Percentiles rank a stretch among this genome's conserved stretches.
These are phyloP conservation scores for Daptonema setosum DNA, from an alignment of 2,888 invertebrate species.

Conservation along the genomic window DNA sequence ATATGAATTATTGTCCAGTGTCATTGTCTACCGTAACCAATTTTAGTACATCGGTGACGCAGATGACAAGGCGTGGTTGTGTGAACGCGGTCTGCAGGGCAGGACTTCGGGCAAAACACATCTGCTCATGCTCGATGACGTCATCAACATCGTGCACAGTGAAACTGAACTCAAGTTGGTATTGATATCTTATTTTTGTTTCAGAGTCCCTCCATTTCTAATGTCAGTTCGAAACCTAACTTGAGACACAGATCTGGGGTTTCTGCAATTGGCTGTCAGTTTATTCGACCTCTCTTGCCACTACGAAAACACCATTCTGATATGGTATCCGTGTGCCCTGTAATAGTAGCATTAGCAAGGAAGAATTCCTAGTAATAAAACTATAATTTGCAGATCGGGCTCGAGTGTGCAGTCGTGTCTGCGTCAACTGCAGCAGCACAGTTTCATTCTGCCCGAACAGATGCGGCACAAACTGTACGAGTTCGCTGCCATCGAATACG, in stretches of 20 bases:
- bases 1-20: too few relatives aligned
- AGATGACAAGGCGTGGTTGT: not conserved
- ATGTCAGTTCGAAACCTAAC: too few relatives aligned
- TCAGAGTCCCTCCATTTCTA: too few relatives aligned
- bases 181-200: not conserved
- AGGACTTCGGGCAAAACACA: not conserved
- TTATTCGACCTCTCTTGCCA: too few relatives aligned
- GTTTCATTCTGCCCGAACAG: not conserved
- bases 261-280: too few relatives aligned
- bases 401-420: not conserved
- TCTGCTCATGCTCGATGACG: not conserved
- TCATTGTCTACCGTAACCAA: not conserved
- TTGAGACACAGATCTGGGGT: too few relatives aligned
- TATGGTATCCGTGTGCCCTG: too few relatives aligned
- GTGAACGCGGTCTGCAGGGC: not conserved
- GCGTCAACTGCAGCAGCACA: not conserved
- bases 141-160: not conserved
- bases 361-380: too few relatives aligned
- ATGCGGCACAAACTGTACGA: not conserved
- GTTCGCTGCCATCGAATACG: not conserved
- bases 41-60: not conserved
- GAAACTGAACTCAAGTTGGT: not conserved
- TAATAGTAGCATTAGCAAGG: too few relatives aligned
- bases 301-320: too few relatives aligned
- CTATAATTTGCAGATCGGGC: too few relatives aligned